A percentile compares a stretch with the other conserved stretches of the same genome.
Evolutionary conservation across 2,888 invertebrate species (phyloP).

Genomic region (Pogonocherus hispidulus): DNA sequence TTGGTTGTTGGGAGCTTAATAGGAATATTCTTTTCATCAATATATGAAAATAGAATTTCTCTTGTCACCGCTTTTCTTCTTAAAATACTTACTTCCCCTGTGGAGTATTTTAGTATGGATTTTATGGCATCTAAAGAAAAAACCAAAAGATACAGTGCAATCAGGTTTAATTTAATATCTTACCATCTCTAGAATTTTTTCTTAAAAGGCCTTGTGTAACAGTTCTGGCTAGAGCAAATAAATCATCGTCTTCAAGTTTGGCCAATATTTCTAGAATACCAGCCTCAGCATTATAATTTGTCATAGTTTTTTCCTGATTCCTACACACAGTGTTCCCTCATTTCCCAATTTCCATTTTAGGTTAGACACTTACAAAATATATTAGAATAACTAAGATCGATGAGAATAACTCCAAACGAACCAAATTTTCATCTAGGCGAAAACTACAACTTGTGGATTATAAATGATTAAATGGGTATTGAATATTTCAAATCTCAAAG

Average conservation of each 20-base stretch:
- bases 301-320: slow-evolving; percentile 16
- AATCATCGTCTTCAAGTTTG: slow-evolving; percentile 56
- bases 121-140: slow-evolving; percentile 70
- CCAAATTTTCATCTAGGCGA: too few relatives aligned
- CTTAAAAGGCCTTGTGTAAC: slow-evolving; percentile 63
- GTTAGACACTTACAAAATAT: too few relatives aligned
- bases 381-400: too few relatives aligned
- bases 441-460: too few relatives aligned
- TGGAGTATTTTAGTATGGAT: slow-evolving; percentile 70
- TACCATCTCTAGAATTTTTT: slow-evolving; percentile 59
- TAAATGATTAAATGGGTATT: too few relatives aligned
- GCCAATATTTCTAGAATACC: slow-evolving; percentile 46
- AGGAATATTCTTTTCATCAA: slow-evolving; percentile 69
- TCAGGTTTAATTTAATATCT: not conserved
- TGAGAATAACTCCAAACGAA: too few relatives aligned
- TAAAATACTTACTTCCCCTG: slow-evolving; percentile 68
- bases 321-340: too few relatives aligned
- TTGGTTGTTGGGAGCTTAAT: slow-evolving; percentile 70
- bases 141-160: not conserved
- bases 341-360: too few relatives aligned
- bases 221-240: slow-evolving; percentile 58
- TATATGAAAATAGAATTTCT: slow-evolving; percentile 71
- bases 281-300: slow-evolving; percentile 4
- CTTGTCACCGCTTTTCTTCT: slow-evolving; percentile 71
- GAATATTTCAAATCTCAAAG: too few relatives aligned